These are phyloP conservation scores for Eulemur rubriventer DNA, from an alignment of 2,797 vertebrate species.

Conservation along the genomic window DNA sequence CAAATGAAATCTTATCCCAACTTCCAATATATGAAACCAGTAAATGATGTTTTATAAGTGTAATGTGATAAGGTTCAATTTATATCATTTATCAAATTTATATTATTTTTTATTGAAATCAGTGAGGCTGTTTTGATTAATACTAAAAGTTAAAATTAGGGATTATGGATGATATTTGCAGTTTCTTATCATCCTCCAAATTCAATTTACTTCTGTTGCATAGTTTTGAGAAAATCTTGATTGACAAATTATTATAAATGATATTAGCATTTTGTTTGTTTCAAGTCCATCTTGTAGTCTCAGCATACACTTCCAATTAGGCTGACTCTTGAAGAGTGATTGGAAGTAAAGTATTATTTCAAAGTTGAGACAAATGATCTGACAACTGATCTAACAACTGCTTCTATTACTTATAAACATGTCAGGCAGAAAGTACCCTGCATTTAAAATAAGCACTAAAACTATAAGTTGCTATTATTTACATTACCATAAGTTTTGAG, in stretches of 20 bases:
- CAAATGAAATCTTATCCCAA: slow-evolving; percentile 32
- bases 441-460: slow-evolving; percentile 36
- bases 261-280: not conserved
- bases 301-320: not conserved
- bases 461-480: slow-evolving; percentile 21
- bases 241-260: not conserved
- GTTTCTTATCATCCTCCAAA: not conserved
- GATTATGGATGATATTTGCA: not conserved
- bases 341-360: slow-evolving; percentile 10
- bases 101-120: slow-evolving; percentile 32
- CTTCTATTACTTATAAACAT: slow-evolving; percentile 15
- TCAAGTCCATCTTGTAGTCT: not conserved
- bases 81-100: slow-evolving; percentile 7
- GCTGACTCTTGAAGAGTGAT: not conserved
- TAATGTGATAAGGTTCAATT: slow-evolving; percentile 25
- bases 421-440: not conserved
- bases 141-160: slow-evolving; percentile 23
- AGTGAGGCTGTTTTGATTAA: slow-evolving; percentile 33
- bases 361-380: not conserved
- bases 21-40: not conserved
- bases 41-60: not conserved
- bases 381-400: not conserved
- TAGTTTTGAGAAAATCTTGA: slow-evolving; percentile 24
- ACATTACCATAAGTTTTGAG: slow-evolving; percentile 2
- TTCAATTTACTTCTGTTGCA: not conserved